These are phyloP conservation scores for Lasioglossum morio DNA, from an alignment of 2,888 invertebrate genomes.

Conservation along the genomic window DNA sequence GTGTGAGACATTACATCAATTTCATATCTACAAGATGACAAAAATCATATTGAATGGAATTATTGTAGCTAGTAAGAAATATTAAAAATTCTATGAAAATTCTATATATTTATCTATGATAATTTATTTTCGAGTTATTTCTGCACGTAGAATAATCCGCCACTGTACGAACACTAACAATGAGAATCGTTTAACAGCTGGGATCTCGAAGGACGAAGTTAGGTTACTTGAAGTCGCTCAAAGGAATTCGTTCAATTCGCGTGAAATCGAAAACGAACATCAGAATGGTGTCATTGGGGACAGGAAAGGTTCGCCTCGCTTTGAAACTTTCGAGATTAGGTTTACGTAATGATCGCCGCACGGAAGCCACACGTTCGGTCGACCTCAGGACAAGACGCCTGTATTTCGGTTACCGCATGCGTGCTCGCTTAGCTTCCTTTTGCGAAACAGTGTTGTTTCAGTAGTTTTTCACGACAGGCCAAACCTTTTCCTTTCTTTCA, in stretches of 20 bases:
- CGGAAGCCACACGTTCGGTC: conserved; percentile 40
- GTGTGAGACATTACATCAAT: too few species aligned
- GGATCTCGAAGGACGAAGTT: background rate
- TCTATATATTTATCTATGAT: too few species aligned
- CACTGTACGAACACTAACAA: too few species aligned
- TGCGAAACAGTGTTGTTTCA: background rate
- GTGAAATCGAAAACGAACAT: background rate
- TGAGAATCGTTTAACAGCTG: background rate
- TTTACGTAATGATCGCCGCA: conserved; percentile 35
- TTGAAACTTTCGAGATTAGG: conserved; percentile 3
- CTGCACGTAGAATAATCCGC: too few species aligned
- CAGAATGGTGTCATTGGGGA: background rate
- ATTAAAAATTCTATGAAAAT: too few species aligned
- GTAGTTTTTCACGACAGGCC: background rate
- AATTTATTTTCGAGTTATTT: too few species aligned
- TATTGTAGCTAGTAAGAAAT: too few species aligned
- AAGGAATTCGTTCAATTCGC: background rate
- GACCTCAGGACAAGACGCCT: background rate
- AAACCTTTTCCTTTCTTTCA: background rate
- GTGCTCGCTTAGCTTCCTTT: background rate
- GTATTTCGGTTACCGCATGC: background rate
- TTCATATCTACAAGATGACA: too few species aligned
- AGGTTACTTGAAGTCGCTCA: background rate
- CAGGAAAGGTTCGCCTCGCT: background rate
- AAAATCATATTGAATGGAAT: too few species aligned